These are phyloP conservation scores for Arenaria interpres DNA, from an alignment of 2,113 vertebrate genomes.

Conservation along the genomic window DNA sequence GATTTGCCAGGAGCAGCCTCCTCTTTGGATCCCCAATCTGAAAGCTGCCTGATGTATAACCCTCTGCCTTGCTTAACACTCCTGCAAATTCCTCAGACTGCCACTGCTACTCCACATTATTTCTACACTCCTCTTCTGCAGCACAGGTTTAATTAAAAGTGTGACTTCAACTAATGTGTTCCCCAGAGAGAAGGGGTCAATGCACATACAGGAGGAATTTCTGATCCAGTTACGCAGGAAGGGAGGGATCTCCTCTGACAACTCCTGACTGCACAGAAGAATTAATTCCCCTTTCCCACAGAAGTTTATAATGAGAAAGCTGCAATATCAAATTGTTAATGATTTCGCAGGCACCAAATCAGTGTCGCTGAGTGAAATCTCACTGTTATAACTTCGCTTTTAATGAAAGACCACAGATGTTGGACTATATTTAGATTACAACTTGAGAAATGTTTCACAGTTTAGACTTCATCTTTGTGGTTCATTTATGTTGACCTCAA, in stretches of 20 bases:
- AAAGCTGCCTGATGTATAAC: background rate
- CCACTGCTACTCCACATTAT: background rate
- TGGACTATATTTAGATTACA: background rate
- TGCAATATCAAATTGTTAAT: background rate
- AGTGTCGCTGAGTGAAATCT: background rate
- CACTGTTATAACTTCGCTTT: background rate
- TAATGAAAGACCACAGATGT: background rate
- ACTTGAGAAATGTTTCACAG: background rate
- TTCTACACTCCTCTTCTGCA: background rate
- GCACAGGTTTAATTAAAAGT: slow-evolving; percentile 10
- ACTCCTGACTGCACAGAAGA: slow-evolving; percentile 30
- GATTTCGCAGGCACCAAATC: background rate
- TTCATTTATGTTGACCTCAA: background rate
- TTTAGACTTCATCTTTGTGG: background rate
- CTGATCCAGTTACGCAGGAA: background rate
- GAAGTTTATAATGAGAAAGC: slow-evolving; percentile 29
- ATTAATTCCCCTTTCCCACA: slow-evolving; percentile 18
- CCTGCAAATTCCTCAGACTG: slow-evolving; percentile 8
- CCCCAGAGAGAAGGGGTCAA: slow-evolving; percentile 24
- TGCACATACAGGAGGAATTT: background rate
- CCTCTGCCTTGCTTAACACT: background rate
- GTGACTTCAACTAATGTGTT: background rate
- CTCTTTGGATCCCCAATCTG: background rate
- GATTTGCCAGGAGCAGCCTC: background rate
- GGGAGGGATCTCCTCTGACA: slow-evolving; percentile 21